Evolutionary conservation across 2,797 vertebrate species (phyloP), one percentile per base, ranked within the genome.

Genomic region (Dendrocincla tyrannina): DNA sequence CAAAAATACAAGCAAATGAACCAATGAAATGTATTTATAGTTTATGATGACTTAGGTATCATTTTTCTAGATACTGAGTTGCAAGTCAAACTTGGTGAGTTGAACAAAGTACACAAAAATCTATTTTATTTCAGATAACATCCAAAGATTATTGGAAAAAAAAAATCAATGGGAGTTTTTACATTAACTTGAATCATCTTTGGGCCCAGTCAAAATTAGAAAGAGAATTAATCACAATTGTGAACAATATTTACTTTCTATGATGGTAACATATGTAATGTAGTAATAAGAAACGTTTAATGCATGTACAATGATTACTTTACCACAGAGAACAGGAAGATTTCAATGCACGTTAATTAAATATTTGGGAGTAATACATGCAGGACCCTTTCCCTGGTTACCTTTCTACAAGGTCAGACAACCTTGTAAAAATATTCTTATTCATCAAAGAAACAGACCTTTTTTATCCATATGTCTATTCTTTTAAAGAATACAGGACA

Each of bases 201-300:
- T 87, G 41, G 8, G 39, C 67, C 24, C 52, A 67, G 4, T 91
- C 16, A 20, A 83, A 85, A 83, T 49, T 55, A 13, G 20, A 78
- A 46, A 88, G 52, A 85, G 7, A 89, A 93, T 70, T 89, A 94
- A 89, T 88, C 39, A 83, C 32, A 83, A 67, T 79, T 46, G 42
- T 16, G 17, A 85, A n/a, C 47, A 91, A 37, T 96, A 93, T 95
- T 97, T 96, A 73, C 87, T 78, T 87, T 93, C 68, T 55, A 78
- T 42, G 46, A 70, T n/a, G 60, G 73, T 50, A 91, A 89, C 77
- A 83, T 68, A 60, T 88, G 79, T 14, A 77, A 80, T 4, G 30
- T 39, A 87, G 35, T 33, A 94, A 68, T 49, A 92, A 78, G 78
- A 89, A 89, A 39, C 13, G 66, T 47, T 44, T 80, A 91, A 81